phyloP scores from a whole-genome alignment of 2,113 vertebrate species.

The Leuciscus idus region DNA sequence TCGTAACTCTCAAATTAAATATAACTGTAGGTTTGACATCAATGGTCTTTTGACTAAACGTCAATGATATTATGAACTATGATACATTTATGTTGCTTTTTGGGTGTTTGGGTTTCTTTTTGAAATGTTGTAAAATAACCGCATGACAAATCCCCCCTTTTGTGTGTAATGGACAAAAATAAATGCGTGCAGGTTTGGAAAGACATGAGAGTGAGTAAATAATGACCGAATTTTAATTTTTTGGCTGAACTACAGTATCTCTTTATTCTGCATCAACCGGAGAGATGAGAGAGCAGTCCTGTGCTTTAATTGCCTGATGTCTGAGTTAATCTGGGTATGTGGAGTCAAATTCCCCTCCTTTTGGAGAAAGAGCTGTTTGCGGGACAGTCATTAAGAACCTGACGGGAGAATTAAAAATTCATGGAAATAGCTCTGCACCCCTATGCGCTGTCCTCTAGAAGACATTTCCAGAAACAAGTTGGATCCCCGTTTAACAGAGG shows the following conservation, averaged over 20 bases:
- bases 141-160: not conserved
- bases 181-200: not conserved
- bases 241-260: not conserved
- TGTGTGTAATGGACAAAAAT: not conserved
- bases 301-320: slow-evolving; percentile 39
- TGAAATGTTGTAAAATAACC: not conserved
- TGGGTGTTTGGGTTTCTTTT: not conserved
- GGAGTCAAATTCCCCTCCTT: slow-evolving; percentile 25
- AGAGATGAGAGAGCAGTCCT: slow-evolving; percentile 7
- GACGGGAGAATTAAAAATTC: slow-evolving; percentile 71
- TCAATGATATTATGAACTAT: not conserved
- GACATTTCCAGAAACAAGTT: slow-evolving; percentile 58
- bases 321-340: slow-evolving; percentile 26
- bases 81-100: not conserved
- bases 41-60: not conserved
- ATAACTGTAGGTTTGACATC: not conserved
- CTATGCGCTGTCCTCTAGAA: slow-evolving; percentile 59
- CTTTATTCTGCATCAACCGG: slow-evolving; percentile 22
- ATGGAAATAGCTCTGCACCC: slow-evolving; percentile 62
- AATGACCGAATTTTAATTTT: not conserved
- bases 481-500: slow-evolving; percentile 44
- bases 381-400: slow-evolving; percentile 63
- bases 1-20: not conserved
- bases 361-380: slow-evolving; percentile 32
- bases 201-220: not conserved